phyloP scores from a whole-genome alignment of 2,113 vertebrate species.

The Nibea albiflora region DNA sequence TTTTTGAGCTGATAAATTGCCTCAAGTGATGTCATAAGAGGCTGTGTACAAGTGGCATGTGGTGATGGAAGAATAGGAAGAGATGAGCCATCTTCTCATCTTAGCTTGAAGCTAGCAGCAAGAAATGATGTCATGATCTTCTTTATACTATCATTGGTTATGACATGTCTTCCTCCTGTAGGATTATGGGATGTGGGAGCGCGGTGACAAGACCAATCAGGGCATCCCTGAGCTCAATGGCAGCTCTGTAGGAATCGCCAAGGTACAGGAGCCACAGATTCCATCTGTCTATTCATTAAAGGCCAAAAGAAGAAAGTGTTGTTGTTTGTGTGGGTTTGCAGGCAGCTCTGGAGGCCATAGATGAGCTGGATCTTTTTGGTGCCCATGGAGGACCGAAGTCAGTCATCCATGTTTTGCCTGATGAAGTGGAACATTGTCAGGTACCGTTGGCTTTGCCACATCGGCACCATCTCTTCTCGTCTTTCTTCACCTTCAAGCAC shows the following conservation, averaged over 20 bases:
- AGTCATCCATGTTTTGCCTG: conserved; percentile 96
- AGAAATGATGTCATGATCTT: not conserved
- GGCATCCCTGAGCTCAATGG: conserved; percentile 97
- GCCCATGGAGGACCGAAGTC: conserved; percentile 95
- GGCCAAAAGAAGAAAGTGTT: not conserved
- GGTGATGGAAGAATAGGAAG: no score
- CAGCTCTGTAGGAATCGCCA: conserved; percentile 98
- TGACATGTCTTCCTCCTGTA: conserved; percentile 61
- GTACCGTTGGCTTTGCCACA: conserved; percentile 73
- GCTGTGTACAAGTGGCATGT: not conserved
- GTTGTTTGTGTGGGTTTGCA: conserved; percentile 61
- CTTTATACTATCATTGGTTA: not conserved
- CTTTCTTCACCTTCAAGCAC: conserved; percentile 24
- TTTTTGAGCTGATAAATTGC: not conserved
- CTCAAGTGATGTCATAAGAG: not conserved
- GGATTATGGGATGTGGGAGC: conserved; percentile 99
- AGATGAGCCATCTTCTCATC: no score
- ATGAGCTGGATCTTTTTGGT: conserved; percentile 98
- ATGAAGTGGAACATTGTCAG: conserved; percentile 98
- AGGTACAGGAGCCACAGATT: conserved; percentile 81
- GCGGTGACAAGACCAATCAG: conserved; percentile 98
- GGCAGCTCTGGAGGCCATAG: conserved; percentile 98
- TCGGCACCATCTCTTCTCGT: not conserved
- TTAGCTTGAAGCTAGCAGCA: not conserved
- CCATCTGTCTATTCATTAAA: not conserved